Base-by-base conservation (phyloP, 1,140 invertebrate species). In the Plectrocnemia conspersa region DNA sequence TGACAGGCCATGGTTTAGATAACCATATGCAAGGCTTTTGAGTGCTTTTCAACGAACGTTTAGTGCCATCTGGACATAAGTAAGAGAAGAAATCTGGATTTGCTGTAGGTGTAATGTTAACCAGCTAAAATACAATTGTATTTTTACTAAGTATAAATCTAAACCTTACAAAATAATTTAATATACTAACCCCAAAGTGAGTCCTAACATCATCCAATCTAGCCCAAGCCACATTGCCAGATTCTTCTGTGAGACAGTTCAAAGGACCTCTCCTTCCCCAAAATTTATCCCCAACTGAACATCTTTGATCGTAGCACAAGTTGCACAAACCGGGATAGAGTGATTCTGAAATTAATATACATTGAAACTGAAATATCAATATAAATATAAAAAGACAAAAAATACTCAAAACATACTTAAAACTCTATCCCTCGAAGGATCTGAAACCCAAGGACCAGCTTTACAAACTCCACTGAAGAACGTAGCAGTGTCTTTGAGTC, bases 141-240 rank as follows among this genome's bases (percentile, higher is more conserved):
- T n/a, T n/a, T 29, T 29, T 29, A 29, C n/a, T n/a, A n/a, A n/a
- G n/a, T n/a, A n/a, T n/a, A n/a, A n/a, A n/a, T n/a, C n/a, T n/a
- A n/a, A n/a, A n/a, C n/a, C 3, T 2, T 13, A 1, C 15, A 13
- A 45, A 45, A 35, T 35, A 11, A 4, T 35, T 11, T 13, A 35
- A 35, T 35, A n/a, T n/a, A n/a, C 16, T 15, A 35, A 15, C 79
- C 58, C 79, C 79, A 63, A 88, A 88, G 64, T 86, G 83, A 24
- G 75, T 64, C 4, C 65, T 64, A 1, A 81, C 77, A 64, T 85
- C 82, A 46, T 81, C 79, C 1, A 81, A 68, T 54, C 86, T 81
- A 0, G 87, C 80, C 83, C 91, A 94, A 21, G 87, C 85, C 9
- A 92, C 77, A 62, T 93, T 85, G 0, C 89, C 91, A 3, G 74